These are phyloP conservation scores for Drosophila fuyamai DNA, from an alignment of 1,140 invertebrate genomes.

Conservation along the genomic window DNA sequence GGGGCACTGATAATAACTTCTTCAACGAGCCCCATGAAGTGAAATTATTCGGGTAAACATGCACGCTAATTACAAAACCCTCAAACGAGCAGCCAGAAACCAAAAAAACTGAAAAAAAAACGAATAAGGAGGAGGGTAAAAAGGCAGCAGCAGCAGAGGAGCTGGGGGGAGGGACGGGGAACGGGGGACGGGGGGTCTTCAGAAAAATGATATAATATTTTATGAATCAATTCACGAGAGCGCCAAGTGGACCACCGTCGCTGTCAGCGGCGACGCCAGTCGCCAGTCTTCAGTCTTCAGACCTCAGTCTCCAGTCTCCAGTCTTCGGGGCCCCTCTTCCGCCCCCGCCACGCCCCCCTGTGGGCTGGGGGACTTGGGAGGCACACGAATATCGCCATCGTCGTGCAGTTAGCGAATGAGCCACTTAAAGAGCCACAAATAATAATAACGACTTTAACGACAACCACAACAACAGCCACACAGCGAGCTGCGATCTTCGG, in stretches of 20 bases:
- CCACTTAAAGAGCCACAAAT: constrained; percentile 83
- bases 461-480: constrained; percentile 72
- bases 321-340: constrained; percentile 1
- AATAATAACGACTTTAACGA: constrained; percentile 83
- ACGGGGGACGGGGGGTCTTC: constrained; percentile 10
- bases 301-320: constrained; percentile 3
- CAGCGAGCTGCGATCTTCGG: constrained; percentile 5
- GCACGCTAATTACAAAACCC: constrained; percentile 80
- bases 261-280: constrained; percentile 67
- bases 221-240: constrained; percentile 83
- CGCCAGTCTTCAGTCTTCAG: constrained; percentile 18
- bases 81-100: constrained; percentile 37
- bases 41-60: constrained; percentile 83
- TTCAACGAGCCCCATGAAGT: constrained; percentile 80
- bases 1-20: constrained; percentile 72
- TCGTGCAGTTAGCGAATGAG: constrained; percentile 82
- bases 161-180: not conserved
- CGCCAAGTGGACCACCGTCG: constrained; percentile 81
- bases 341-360: not conserved
- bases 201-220: constrained; percentile 82
- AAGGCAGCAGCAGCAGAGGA: constrained; percentile 12
- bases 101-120: constrained; percentile 22
- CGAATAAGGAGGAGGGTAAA: constrained; percentile 3
- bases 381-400: constrained; percentile 81
- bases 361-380: constrained; percentile 14